These are phyloP conservation scores for Pammene fasciana DNA, from an alignment of 2,888 invertebrate genomes.

Conservation along the genomic window DNA sequence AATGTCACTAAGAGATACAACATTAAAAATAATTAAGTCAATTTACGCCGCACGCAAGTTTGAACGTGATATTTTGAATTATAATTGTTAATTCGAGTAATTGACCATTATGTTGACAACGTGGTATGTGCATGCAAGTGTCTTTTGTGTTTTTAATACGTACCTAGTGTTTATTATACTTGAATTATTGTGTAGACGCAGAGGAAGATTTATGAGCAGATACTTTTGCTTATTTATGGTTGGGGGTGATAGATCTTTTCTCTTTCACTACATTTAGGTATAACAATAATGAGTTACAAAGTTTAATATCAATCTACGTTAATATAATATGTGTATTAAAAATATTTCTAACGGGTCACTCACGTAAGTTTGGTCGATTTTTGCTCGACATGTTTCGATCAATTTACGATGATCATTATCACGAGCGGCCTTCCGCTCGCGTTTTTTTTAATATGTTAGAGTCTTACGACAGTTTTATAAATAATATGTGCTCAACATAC, in stretches of 20 bases:
- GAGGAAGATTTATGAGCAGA: not conserved
- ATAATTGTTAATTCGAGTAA: conserved; percentile 35
- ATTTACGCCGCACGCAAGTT: conserved; percentile 32
- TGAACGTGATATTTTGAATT: conserved; percentile 21
- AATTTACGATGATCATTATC: no score
- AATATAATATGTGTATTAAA: no score
- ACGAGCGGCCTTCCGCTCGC: no score
- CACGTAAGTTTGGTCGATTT: no score
- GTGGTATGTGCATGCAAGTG: conserved; percentile 15
- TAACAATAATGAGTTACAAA: no score
- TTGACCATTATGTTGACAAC: conserved; percentile 21
- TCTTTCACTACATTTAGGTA: no score
- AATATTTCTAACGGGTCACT: no score
- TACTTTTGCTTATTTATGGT: not conserved
- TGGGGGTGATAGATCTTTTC: not conserved
- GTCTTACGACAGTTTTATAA: no score
- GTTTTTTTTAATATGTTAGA: no score
- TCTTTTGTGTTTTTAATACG: not conserved
- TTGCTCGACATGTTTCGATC: no score
- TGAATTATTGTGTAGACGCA: not conserved
- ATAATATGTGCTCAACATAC: no score
- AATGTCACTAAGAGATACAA: not conserved
- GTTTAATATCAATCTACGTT: no score
- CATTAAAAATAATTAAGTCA: not conserved
- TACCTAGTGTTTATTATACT: not conserved